Conservation (phyloP, 2,113 vertebrate genomes). For the Reinhardtius hippoglossoides region DNA sequence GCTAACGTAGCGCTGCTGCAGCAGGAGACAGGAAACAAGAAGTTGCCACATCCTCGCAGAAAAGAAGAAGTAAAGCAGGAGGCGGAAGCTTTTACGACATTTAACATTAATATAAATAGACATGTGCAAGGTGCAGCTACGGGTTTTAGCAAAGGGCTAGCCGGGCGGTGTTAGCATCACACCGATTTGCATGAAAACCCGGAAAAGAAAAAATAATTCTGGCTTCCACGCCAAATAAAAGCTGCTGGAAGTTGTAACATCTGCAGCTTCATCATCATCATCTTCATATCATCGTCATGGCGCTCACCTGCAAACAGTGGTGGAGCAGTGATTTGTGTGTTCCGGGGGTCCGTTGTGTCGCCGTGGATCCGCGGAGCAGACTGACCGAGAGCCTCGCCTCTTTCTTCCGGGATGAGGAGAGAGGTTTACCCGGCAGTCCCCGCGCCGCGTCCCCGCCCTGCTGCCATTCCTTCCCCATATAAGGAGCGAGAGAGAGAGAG, state of each 20-base stretch:
- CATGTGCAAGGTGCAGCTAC: neutral
- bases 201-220: neutral
- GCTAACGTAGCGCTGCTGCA: constrained; percentile 47
- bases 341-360: constrained; percentile 13
- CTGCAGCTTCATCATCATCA: no score
- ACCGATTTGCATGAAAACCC: neutral
- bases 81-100: neutral
- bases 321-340: constrained; percentile 58
- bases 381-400: constrained; percentile 38
- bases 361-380: constrained; percentile 17
- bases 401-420: constrained; percentile 70
- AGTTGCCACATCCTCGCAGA: constrained; percentile 12
- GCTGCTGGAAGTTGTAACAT: no score
- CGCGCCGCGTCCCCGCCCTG: constrained; percentile 82
- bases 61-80: neutral
- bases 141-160: neutral
- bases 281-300: no score
- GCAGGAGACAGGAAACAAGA: constrained; percentile 1
- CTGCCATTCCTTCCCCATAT: constrained; percentile 83
- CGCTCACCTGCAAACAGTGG: constrained; percentile 64
- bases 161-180: constrained; percentile 54
- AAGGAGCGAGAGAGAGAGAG: constrained; percentile 75
- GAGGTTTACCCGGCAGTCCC: constrained; percentile 78
- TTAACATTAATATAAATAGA: neutral
- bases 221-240: neutral